Percentiles rank a stretch among this genome's conserved stretches.
Evolutionary conservation across 2,888 invertebrate species (phyloP).

Genomic region (Sinhomidia bicolor): DNA sequence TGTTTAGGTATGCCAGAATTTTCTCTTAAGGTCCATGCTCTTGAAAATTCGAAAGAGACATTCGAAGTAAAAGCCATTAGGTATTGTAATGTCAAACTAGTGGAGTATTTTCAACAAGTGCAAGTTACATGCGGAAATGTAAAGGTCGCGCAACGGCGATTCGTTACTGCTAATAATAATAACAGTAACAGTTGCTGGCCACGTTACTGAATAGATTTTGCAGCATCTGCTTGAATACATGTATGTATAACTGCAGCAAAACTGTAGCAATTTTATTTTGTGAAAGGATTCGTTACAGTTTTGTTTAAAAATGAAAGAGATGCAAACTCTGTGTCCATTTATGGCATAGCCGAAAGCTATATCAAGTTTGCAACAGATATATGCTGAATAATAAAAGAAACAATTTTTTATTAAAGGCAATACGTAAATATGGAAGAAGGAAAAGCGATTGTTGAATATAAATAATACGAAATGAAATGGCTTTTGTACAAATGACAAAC

Average conservation of each 20-base stretch:
- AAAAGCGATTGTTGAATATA: not conserved
- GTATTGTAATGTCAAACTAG: too few relatives aligned
- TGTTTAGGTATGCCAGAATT: too few relatives aligned
- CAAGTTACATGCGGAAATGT: too few relatives aligned
- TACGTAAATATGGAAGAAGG: not conserved
- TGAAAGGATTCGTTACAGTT: conserved; percentile 22
- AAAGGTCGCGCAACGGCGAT: not conserved
- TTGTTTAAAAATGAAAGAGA: conserved; percentile 21
- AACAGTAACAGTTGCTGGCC: too few relatives aligned
- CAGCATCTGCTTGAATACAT: too few relatives aligned
- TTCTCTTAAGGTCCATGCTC: too few relatives aligned
- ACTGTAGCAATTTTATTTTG: not conserved
- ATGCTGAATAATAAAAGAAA: not conserved
- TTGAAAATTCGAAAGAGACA: too few relatives aligned
- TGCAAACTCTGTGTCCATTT: not conserved
- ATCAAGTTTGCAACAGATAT: not conserved
- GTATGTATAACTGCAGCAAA: conserved; percentile 19
- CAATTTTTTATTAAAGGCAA: not conserved
- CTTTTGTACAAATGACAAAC: too few relatives aligned
- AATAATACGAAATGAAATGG: too few relatives aligned
- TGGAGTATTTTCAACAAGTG: too few relatives aligned
- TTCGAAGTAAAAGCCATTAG: too few relatives aligned
- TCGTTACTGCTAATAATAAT: not conserved
- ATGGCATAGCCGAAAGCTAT: not conserved
- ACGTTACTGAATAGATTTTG: too few relatives aligned